phyloP scores from a whole-genome alignment of 2,797 vertebrate genomes.

The Eospalax fontanierii region DNA sequence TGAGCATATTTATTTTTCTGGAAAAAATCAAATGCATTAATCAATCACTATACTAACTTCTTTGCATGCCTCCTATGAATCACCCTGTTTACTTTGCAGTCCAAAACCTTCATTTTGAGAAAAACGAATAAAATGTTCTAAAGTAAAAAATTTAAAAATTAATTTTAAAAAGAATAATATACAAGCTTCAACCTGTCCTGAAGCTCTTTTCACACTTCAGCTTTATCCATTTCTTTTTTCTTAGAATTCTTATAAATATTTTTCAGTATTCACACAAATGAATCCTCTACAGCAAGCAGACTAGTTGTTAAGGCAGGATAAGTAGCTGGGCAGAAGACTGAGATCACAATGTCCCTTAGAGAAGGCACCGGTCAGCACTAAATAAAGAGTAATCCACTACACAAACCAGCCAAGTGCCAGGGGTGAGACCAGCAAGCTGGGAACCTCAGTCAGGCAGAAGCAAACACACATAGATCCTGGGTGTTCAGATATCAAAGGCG shows the following conservation, averaged over 20 bases:
- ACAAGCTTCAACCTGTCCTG: not conserved
- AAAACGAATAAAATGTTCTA: too few relatives aligned
- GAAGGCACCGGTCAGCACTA: not conserved
- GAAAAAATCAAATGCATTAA: not conserved
- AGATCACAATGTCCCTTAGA: not conserved
- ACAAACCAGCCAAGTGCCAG: not conserved
- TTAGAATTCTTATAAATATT: not conserved
- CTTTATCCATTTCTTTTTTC: not conserved
- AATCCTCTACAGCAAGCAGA: not conserved
- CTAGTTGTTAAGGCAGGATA: not conserved
- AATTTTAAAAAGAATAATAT: not conserved
- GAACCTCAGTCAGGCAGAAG: conserved; percentile 26
- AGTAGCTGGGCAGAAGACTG: not conserved
- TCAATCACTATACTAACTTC: not conserved
- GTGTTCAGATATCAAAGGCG: conserved; percentile 22
- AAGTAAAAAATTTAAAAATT: too few relatives aligned
- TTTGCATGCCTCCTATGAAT: not conserved
- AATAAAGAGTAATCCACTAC: not conserved
- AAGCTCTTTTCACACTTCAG: not conserved
- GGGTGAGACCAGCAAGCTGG: not conserved
- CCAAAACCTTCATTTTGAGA: not conserved
- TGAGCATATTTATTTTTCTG: conserved; percentile 6
- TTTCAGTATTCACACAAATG: conserved; percentile 32
- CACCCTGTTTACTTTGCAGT: conserved; percentile 1
- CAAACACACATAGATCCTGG: not conserved